Conservation (phyloP, 1,140 invertebrate genomes). For the Drosophila watanabei region DNA sequence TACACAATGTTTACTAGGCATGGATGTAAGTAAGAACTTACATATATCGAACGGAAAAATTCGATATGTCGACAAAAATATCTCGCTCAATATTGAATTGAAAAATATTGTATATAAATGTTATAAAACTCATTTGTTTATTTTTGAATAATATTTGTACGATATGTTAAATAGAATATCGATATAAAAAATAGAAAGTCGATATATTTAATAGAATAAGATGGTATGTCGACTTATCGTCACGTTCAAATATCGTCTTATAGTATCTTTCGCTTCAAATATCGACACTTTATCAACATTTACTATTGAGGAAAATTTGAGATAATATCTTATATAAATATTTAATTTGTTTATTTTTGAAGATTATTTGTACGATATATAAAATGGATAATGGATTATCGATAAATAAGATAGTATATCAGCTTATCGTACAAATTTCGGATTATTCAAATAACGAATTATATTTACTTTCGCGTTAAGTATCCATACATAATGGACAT, state of each 20-base stretch:
- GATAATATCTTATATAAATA: not conserved
- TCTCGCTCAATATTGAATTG: too few relatives aligned
- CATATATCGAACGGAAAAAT: not conserved
- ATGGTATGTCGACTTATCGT: not conserved
- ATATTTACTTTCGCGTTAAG: not conserved
- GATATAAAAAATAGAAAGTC: too few relatives aligned
- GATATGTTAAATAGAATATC: not conserved
- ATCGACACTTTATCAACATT: too few relatives aligned
- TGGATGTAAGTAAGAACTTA: not conserved
- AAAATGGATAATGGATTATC: not conserved
- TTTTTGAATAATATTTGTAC: too few relatives aligned
- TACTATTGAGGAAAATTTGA: too few relatives aligned
- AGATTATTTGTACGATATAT: too few relatives aligned
- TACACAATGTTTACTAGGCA: not conserved
- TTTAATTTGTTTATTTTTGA: not conserved
- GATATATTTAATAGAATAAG: too few relatives aligned
- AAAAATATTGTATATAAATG: not conserved
- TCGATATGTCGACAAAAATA: too few relatives aligned
- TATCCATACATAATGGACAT: too few relatives aligned
- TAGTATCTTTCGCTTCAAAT: too few relatives aligned
- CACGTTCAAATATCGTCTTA: too few relatives aligned
- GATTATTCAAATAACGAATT: not conserved
- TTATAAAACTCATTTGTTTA: not conserved
- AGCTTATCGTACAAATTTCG: not conserved
- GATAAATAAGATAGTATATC: not conserved